phyloP scores from a whole-genome alignment of 2,797 vertebrate species.

The Delichon dasypus region DNA sequence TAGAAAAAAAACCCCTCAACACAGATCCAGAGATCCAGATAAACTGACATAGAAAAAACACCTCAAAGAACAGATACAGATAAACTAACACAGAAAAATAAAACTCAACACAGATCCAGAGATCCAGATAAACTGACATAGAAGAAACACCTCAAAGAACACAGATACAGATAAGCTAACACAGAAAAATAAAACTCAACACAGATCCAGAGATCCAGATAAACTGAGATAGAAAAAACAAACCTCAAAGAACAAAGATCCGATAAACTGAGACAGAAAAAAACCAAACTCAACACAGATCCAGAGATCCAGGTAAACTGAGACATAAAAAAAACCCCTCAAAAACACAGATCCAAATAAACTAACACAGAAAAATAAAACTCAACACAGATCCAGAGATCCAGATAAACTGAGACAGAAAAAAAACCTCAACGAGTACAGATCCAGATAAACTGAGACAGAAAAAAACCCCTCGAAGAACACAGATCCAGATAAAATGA shows the following conservation, averaged over 20 bases:
- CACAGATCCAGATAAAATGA: fast-evolving
- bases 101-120: no score
- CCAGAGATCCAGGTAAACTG: neutral
- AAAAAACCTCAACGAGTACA: neutral
- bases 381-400: neutral
- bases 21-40: neutral
- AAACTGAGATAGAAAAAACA: no score
- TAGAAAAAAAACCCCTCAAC: no score
- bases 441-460: neutral
- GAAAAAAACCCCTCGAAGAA: neutral
- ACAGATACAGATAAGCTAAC: fast-evolving
- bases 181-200: neutral
- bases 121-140: no score
- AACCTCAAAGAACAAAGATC: no score
- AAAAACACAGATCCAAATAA: no score
- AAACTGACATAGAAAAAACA: neutral
- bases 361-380: no score
- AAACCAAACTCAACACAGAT: fast-evolving
- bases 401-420: neutral
- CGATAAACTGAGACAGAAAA: no score
- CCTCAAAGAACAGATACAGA: neutral
- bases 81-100: neutral
- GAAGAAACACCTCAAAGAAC: neutral
- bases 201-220: fast-evolving
- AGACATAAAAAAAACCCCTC: neutral